Percentiles rank a stretch among this genome's conserved stretches.
These are phyloP conservation scores for Neosilurus mollespiculum DNA, from an alignment of 2,797 vertebrate species.

Conservation along the genomic window DNA sequence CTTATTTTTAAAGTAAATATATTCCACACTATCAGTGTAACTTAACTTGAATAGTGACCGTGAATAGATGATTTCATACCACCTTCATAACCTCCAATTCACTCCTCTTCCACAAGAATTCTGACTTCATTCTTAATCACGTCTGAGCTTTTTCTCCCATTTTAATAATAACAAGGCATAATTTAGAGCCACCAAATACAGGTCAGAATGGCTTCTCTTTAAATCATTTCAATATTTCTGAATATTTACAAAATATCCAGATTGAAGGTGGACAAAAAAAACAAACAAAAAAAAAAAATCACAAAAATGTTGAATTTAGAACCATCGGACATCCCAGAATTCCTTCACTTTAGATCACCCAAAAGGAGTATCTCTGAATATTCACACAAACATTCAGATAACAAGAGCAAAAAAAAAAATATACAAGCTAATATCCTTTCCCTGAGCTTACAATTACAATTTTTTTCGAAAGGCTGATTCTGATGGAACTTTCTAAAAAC, in stretches of 20 bases:
- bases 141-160: constrained; percentile 31
- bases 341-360: background rate
- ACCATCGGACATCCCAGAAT: background rate
- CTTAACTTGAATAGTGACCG: background rate
- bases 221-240: constrained; percentile 36
- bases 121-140: constrained; percentile 39
- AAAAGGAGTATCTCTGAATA: constrained; percentile 10
- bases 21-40: background rate
- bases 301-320: constrained; percentile 27
- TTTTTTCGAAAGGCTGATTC: constrained; percentile 31
- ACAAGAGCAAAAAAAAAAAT: constrained; percentile 28
- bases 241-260: constrained; percentile 47
- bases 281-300: background rate
- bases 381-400: constrained; percentile 7
- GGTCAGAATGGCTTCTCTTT: constrained; percentile 40
- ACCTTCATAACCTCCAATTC: background rate
- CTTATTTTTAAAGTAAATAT: constrained; percentile 15
- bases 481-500: constrained; percentile 18
- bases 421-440: constrained; percentile 47
- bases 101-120: constrained; percentile 40
- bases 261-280: background rate
- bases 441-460: constrained; percentile 54
- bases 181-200: constrained; percentile 49
- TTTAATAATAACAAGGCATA: constrained; percentile 52
- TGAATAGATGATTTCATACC: background rate